Evolutionary conservation across 2,113 vertebrate species (phyloP).

Genomic region (Salvelinus fontinalis): DNA sequence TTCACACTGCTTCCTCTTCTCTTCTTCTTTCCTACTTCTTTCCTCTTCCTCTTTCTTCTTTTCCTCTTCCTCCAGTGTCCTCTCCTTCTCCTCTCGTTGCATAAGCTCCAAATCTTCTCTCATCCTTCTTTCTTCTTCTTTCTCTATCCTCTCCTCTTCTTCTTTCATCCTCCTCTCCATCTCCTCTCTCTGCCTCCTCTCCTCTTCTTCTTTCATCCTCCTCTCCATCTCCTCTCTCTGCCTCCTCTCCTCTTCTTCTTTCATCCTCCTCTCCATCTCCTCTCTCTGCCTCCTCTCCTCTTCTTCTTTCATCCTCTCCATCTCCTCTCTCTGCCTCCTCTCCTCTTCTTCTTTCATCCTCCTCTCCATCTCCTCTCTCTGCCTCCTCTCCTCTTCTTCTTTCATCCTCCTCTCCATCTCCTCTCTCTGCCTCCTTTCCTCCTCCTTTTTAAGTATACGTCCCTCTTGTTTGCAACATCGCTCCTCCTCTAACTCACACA

Average conservation of each 20-base stretch:
- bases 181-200: slow-evolving; percentile 43
- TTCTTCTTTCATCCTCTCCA: slow-evolving; percentile 1
- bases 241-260: too few species aligned
- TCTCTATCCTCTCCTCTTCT: slow-evolving; percentile 35
- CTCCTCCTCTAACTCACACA: too few species aligned
- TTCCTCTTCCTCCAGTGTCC: slow-evolving; percentile 21
- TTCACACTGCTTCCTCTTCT: slow-evolving; percentile 37
- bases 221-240: slow-evolving; percentile 56
- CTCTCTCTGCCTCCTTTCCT: slow-evolving; percentile 20
- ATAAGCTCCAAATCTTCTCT: slow-evolving; percentile 35
- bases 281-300: too few species aligned
- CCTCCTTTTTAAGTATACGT: too few species aligned
- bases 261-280: too few species aligned
- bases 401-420: slow-evolving; percentile 47
- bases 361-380: slow-evolving; percentile 44
- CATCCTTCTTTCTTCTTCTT: slow-evolving; percentile 48
- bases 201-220: slow-evolving; percentile 51
- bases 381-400: slow-evolving; percentile 41
- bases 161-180: slow-evolving; percentile 53
- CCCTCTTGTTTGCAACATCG: too few species aligned
- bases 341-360: slow-evolving; percentile 57
- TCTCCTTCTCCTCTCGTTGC: slow-evolving; percentile 23
- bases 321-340: slow-evolving; percentile 18
- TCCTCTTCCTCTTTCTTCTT: slow-evolving; percentile 15
- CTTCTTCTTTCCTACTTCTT: too few species aligned